Conservation (phyloP, 1,140 invertebrate species). For the Habropoda laboriosa region DNA sequence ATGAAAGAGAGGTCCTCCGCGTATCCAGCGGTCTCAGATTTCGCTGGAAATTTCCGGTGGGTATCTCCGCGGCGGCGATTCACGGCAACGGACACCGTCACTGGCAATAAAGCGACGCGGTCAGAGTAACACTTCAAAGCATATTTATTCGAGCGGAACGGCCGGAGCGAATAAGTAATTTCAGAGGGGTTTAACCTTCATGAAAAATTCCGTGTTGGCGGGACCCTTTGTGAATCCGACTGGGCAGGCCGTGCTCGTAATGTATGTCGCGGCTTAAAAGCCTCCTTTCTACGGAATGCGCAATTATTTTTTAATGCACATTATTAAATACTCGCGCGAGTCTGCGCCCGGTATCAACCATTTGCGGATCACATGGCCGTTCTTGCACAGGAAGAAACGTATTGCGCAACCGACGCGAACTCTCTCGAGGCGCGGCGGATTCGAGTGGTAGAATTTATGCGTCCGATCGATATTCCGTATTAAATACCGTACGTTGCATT, state of each 20-base stretch:
- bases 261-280: constrained; percentile 55
- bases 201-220: constrained; percentile 54
- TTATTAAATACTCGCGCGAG: constrained; percentile 60
- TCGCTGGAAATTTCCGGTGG: neutral
- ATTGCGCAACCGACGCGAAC: constrained; percentile 11
- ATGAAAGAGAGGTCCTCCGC: neutral
- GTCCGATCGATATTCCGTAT: constrained; percentile 14
- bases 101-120: constrained; percentile 33
- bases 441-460: constrained; percentile 24
- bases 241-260: constrained; percentile 40
- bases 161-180: constrained; percentile 57
- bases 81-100: neutral
- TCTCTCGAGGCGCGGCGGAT: neutral
- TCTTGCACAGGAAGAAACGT: neutral
- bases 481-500: too few species aligned
- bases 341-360: constrained; percentile 23
- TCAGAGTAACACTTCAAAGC: constrained; percentile 45
- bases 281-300: constrained; percentile 52
- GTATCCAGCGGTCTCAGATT: neutral
- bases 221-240: constrained; percentile 55
- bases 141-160: constrained; percentile 45
- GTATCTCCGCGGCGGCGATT: too few species aligned
- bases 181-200: constrained; percentile 60
- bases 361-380: neutral
- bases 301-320: constrained; percentile 64